phyloP scores from a whole-genome alignment of 2,113 vertebrate species.

The Pedionomus torquatus region DNA sequence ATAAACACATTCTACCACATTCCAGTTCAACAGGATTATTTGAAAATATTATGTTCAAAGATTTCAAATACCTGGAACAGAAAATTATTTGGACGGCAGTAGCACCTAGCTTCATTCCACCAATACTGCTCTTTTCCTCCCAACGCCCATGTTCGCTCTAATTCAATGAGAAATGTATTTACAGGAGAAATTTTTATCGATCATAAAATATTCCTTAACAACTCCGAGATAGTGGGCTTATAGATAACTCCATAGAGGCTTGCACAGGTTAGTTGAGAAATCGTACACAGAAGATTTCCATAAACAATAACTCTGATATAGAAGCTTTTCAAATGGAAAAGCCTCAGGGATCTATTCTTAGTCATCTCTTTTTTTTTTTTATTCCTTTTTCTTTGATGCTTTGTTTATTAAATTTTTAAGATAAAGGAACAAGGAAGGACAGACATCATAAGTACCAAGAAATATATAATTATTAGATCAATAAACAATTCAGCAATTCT shows the following conservation, averaged over 20 bases:
- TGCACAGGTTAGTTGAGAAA: conserved; percentile 2
- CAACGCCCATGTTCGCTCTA: background rate
- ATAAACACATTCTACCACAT: background rate
- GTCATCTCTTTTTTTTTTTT: background rate
- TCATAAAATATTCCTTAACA: conserved; percentile 44
- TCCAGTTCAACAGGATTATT: background rate
- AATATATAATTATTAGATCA: conserved; percentile 51
- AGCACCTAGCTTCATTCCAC: background rate
- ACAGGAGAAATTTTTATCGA: conserved; percentile 1
- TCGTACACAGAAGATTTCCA: conserved; percentile 25
- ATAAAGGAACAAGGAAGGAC: background rate
- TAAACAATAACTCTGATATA: conserved; percentile 21
- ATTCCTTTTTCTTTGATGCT: background rate
- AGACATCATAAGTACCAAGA: background rate
- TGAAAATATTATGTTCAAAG: background rate
- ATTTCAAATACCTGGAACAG: background rate
- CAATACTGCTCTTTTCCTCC: background rate
- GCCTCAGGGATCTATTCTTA: background rate
- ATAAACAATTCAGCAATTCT: conserved; percentile 39
- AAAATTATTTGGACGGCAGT: background rate
- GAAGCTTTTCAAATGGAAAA: conserved; percentile 20
- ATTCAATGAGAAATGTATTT: conserved; percentile 23
- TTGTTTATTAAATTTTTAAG: conserved; percentile 50
- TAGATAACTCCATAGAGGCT: background rate
- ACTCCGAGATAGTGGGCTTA: background rate